Conservation (phyloP, 2,888 invertebrate species). For the Camponotus fellah region DNA sequence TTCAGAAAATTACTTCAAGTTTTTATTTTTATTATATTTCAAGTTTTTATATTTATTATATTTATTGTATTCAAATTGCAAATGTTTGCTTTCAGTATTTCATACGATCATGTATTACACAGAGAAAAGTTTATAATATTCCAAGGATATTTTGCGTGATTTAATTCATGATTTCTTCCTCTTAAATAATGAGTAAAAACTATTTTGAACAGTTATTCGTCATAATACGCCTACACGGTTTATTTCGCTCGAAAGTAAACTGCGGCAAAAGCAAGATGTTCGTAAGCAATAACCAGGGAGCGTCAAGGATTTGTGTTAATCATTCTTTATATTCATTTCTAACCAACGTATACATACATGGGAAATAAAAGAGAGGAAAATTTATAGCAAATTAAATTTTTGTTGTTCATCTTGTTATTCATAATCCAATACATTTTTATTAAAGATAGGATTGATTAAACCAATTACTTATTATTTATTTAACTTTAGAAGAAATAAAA, state of each 20-base stretch:
- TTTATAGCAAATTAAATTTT: neutral
- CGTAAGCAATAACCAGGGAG: constrained; percentile 51
- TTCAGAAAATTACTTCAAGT: neutral
- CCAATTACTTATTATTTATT: constrained; percentile 2
- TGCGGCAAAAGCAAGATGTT: constrained; percentile 41
- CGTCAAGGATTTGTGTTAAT: constrained; percentile 73
- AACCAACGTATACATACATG: neutral
- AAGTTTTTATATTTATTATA: no score
- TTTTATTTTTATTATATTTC: neutral
- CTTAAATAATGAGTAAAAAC: neutral
- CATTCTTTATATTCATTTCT: constrained; percentile 40
- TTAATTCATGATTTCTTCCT: neutral
- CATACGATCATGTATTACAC: neutral
- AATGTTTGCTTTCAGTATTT: neutral
- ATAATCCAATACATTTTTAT: constrained; percentile 6
- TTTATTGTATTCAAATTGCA: no score
- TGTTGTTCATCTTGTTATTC: neutral
- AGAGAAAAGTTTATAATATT: constrained; percentile 3
- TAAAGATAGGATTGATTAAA: neutral
- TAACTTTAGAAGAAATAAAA: neutral
- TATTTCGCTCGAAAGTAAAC: constrained; percentile 34
- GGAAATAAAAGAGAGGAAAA: neutral
- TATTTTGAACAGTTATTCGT: constrained; percentile 23
- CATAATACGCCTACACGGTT: constrained; percentile 47
- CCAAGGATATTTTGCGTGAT: neutral